phyloP scores from a whole-genome alignment of 1,140 invertebrate species.

The Yoshiicerus persimilis region DNA sequence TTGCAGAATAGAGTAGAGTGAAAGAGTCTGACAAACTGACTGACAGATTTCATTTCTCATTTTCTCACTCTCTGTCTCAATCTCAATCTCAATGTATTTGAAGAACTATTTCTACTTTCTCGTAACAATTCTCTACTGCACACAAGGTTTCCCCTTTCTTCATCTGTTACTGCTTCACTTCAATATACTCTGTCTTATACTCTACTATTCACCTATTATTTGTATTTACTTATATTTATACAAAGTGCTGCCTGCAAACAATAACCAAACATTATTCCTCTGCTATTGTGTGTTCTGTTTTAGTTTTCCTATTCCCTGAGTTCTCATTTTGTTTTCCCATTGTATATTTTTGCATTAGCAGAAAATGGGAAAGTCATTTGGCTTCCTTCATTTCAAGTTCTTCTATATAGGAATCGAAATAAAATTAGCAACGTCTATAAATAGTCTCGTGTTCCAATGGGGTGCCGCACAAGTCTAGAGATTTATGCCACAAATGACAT shows the following conservation, averaged over 20 bases:
- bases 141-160: neutral
- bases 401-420: neutral
- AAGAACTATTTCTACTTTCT: neutral
- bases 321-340: neutral
- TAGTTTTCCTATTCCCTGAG: neutral
- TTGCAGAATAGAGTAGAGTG: neutral
- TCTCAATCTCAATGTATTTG: neutral
- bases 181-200: neutral
- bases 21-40: neutral
- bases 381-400: neutral
- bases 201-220: neutral
- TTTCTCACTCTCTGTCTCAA: neutral
- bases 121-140: neutral
- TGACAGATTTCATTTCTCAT: neutral
- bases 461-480: too few relatives aligned
- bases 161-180: neutral
- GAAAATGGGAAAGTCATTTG: neutral
- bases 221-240: neutral
- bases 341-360: neutral
- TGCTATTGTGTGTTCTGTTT: neutral
- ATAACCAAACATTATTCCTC: neutral
- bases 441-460: too few relatives aligned
- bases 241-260: neutral
- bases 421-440: too few relatives aligned
- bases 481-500: too few relatives aligned